Evolutionary conservation across 2,888 invertebrate species (phyloP), one percentile per base, ranked within the genome.

Genomic region (Acleris cristana): DNA sequence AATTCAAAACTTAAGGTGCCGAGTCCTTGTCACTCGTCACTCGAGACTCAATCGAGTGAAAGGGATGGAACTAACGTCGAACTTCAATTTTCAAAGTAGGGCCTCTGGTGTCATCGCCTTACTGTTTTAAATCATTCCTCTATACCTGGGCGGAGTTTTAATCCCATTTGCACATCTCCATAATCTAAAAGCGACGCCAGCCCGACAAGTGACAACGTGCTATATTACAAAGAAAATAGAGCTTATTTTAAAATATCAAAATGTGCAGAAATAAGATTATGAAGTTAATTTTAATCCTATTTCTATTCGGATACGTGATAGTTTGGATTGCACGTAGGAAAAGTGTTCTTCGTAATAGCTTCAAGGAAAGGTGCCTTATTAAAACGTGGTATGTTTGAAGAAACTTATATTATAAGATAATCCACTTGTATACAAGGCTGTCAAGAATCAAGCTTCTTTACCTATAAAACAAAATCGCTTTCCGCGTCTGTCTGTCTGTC

Each of bases 81-180:
- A 21, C 21, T 21, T 21, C 21, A 3, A 21, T 21, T 21, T 21
- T 21, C 21, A 21, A 2, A 2, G 21, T 23, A 23, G 23, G 4
- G 2, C 23, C 23, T 2, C 30, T 30, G 30, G 34, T 34, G 34
- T 10, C 2, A 10, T 34, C 3, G 34, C 10, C 16, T 16, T 57
- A 58, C 66, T 67, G 62, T 58, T 62, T n/a, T 23, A 21, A 40
- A 63, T 44, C 19, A 34, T 10, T 48, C 8, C 7, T 5, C 57
- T 63, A 18, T 49, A 16, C 19, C 45, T 26, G 49, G 23, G 48
- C 40, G 23, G 62, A 67, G 62, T 67, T 67, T 62, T 67, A 67
- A 67, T 67, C 67, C 67, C 53, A 58, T 67, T 67, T 58, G 62
- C 53, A 67, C 67, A 67, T 67, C 67, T 67, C 57, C 67, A 67